phyloP scores from a whole-genome alignment of 2,113 vertebrate genomes.

The Tretioscincus oriximinensis region DNA sequence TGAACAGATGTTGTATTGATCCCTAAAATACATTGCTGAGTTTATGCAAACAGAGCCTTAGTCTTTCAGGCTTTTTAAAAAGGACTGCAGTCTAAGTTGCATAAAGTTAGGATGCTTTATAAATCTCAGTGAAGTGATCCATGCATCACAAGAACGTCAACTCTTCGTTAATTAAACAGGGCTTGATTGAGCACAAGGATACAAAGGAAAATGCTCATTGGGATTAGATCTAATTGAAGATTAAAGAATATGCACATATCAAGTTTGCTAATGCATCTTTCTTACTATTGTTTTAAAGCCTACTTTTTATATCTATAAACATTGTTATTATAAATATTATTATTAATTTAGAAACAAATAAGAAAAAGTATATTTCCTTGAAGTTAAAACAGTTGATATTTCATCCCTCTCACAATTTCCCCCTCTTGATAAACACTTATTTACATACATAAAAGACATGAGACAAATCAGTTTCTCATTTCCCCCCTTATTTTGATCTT shows the following conservation, averaged over 20 bases:
- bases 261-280: not conserved
- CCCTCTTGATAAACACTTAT: not conserved
- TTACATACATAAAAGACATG: not conserved
- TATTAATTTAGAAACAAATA: too few species aligned
- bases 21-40: too few species aligned
- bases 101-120: not conserved
- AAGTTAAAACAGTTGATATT: too few species aligned
- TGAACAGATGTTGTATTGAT: too few species aligned
- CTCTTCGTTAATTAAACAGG: too few species aligned
- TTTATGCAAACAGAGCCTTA: not conserved
- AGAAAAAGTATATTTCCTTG: too few species aligned
- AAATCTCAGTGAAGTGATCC: not conserved
- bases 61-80: conserved; percentile 1
- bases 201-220: not conserved
- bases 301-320: not conserved
- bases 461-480: not conserved
- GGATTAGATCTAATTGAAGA: not conserved
- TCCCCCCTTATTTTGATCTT: not conserved
- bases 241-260: not conserved
- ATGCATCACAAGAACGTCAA: not conserved
- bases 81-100: not conserved
- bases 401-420: too few species aligned
- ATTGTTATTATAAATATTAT: too few species aligned
- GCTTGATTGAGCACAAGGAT: not conserved
- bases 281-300: not conserved